Evolutionary conservation across 1,140 invertebrate species (phyloP).

Genomic region (Drosophila watanabei): DNA sequence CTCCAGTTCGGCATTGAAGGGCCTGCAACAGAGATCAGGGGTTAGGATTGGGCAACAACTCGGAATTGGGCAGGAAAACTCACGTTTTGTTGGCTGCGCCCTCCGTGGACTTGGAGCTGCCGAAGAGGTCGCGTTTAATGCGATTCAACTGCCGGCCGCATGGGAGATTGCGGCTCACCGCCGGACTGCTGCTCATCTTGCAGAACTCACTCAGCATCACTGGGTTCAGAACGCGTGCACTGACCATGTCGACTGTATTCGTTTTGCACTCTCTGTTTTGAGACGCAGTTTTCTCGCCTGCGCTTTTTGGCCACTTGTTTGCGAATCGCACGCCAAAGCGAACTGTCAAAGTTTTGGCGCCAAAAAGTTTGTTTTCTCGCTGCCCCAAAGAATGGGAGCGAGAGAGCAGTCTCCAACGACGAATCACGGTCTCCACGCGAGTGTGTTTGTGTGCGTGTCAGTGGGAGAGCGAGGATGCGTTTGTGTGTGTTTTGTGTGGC

Average conservation of each 20-base stretch:
- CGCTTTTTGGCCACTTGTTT: slow-evolving; percentile 66
- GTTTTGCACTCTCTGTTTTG: slow-evolving; percentile 33
- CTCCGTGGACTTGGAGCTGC: slow-evolving; percentile 41
- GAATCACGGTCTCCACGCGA: slow-evolving; percentile 60
- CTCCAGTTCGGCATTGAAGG: slow-evolving; percentile 74
- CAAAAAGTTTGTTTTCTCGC: slow-evolving; percentile 71
- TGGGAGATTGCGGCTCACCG: slow-evolving; percentile 63
- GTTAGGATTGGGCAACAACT: background rate
- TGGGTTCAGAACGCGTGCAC: slow-evolving; percentile 79
- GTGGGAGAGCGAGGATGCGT: slow-evolving; percentile 32
- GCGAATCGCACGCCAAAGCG: slow-evolving; percentile 63
- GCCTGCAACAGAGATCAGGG: slow-evolving; percentile 24
- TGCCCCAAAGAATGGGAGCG: slow-evolving; percentile 40
- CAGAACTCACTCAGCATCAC: slow-evolving; percentile 69
- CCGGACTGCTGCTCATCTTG: slow-evolving; percentile 70
- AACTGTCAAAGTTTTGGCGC: slow-evolving; percentile 83
- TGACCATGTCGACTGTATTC: slow-evolving; percentile 70
- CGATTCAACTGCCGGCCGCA: slow-evolving; percentile 73
- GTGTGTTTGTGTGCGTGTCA: slow-evolving; percentile 26
- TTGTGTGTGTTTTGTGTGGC: slow-evolving; percentile 48
- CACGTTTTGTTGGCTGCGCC: slow-evolving; percentile 65
- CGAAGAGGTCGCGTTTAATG: slow-evolving; percentile 83
- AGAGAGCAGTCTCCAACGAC: slow-evolving; percentile 56
- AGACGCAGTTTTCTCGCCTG: slow-evolving; percentile 63
- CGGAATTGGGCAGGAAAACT: slow-evolving; percentile 22